Evolutionary conservation across 1,140 invertebrate genomes (phyloP).

Genomic region (Bombus cullumanus): DNA sequence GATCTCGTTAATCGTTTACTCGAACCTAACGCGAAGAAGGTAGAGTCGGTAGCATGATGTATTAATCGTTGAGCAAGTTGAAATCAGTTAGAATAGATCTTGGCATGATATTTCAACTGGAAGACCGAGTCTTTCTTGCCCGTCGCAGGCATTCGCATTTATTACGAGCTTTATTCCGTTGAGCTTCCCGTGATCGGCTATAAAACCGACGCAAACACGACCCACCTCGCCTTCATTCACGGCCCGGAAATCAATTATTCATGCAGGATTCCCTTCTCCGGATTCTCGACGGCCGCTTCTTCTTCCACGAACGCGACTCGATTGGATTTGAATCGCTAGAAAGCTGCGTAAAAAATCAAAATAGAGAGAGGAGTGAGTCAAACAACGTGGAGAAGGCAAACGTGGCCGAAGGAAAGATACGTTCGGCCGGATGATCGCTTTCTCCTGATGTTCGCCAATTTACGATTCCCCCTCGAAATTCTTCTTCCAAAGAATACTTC

Average conservation of each 20-base stretch:
- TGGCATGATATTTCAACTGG: conserved; percentile 50
- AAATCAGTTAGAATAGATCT: conserved; percentile 35
- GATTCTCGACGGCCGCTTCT: conserved; percentile 37
- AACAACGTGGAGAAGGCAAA: not conserved
- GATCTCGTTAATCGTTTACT: conserved; percentile 10
- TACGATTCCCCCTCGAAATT: not conserved
- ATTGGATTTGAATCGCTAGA: conserved; percentile 53
- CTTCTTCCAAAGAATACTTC: not conserved
- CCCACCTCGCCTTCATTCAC: conserved; percentile 56
- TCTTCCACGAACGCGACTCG: conserved; percentile 45
- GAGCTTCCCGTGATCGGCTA: conserved; percentile 46
- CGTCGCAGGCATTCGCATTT: conserved; percentile 52
- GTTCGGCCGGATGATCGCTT: not conserved
- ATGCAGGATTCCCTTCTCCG: conserved; percentile 51
- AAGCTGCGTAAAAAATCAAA: conserved; percentile 41
- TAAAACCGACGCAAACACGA: conserved; percentile 50
- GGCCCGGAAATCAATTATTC: conserved; percentile 62
- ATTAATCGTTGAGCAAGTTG: conserved; percentile 27
- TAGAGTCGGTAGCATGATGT: not conserved
- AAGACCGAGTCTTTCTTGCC: conserved; percentile 13
- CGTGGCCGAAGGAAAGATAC: not conserved
- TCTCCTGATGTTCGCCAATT: not conserved
- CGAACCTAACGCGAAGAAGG: not conserved
- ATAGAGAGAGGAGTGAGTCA: not conserved
- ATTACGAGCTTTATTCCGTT: conserved; percentile 52